Base-by-base conservation (phyloP, 2,888 invertebrate species). In the Ormyrus pomaceus region DNA sequence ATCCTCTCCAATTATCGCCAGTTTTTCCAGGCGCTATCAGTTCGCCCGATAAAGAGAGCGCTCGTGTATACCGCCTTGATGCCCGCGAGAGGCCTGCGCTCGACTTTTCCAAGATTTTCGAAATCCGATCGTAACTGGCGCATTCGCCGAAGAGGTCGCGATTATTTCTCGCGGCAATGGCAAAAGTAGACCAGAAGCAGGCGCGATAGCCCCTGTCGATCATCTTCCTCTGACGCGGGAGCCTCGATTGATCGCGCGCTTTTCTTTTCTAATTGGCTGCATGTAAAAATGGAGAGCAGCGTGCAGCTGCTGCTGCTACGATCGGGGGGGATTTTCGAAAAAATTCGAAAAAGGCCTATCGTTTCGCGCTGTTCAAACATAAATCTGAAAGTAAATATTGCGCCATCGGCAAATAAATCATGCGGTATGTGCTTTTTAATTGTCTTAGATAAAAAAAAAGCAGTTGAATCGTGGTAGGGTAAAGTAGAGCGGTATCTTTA, bases 131-230 rank as follows among this genome's bases (percentile, higher is more conserved):
- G 7, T 50, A 71, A 64, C 74, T 48, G 74, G 74, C 62, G 45
- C 48, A 45, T 64, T 74, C 74, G 11, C n/a, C 70, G 77, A 77
- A 75, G 53, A 59, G 13, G 11, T 5, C 50, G 53, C 1, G 34
- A 13, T n/a, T 45, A 72, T 61, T 62, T 2, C n/a, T 34, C 10
- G 48, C n/a, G 8, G n/a, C 6, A 13, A 8, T n/a, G 13, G 13
- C 48, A 10, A 66, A 78, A 58, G 19, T 71, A 59, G 75, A 79
- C 48, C 75, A 55, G 56, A 48, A 64, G 13, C 8, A 46, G 34
- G 73, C 62, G 19, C 78, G 74, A 75, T 75, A 79, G 66, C 13
- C 48, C 10, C 75, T 75, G 75, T 75, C 79, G 64, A 79, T 79
- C 79, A 79, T 65, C 13, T 55, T 34, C 34, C 69, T 19, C 53